These are phyloP conservation scores for Brachylomia viminalis DNA, from an alignment of 2,888 invertebrate species.

Conservation along the genomic window DNA sequence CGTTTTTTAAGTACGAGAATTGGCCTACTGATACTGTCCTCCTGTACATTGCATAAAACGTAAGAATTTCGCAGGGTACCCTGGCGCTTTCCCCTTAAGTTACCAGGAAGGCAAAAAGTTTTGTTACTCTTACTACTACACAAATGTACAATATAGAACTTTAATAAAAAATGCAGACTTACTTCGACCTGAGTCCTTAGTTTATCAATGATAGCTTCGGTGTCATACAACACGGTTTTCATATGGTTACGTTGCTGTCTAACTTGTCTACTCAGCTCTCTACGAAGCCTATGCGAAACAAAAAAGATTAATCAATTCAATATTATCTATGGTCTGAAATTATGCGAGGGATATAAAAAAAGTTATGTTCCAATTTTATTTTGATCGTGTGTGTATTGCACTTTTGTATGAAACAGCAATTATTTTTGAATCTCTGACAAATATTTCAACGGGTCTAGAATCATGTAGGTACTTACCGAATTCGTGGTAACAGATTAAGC, in stretches of 20 bases:
- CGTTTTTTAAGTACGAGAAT: no score
- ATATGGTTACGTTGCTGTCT: conserved; percentile 80
- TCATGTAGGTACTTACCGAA: no score
- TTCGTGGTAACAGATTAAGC: not conserved
- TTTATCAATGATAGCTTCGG: conserved; percentile 73
- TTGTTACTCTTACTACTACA: not conserved
- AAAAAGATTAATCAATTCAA: not conserved
- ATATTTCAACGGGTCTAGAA: not conserved
- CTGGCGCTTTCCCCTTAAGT: not conserved
- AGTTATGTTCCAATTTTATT: no score
- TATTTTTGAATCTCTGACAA: not conserved
- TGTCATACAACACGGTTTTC: conserved; percentile 79
- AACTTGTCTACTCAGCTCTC: conserved; percentile 78
- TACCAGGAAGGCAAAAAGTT: not conserved
- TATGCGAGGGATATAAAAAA: not conserved
- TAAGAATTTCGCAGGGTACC: not conserved
- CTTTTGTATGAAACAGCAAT: no score
- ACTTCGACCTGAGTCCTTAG: conserved; percentile 79
- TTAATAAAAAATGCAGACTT: conserved; percentile 39
- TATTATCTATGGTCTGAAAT: not conserved
- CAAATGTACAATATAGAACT: not conserved
- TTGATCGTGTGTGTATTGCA: no score
- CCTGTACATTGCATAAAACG: not conserved
- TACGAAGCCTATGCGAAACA: conserved; percentile 68
- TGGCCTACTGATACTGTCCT: no score